Percentiles rank a stretch among this genome's conserved stretches.
Conservation (phyloP, 1,140 invertebrate genomes). For the Choristoneura fumiferana region DNA sequence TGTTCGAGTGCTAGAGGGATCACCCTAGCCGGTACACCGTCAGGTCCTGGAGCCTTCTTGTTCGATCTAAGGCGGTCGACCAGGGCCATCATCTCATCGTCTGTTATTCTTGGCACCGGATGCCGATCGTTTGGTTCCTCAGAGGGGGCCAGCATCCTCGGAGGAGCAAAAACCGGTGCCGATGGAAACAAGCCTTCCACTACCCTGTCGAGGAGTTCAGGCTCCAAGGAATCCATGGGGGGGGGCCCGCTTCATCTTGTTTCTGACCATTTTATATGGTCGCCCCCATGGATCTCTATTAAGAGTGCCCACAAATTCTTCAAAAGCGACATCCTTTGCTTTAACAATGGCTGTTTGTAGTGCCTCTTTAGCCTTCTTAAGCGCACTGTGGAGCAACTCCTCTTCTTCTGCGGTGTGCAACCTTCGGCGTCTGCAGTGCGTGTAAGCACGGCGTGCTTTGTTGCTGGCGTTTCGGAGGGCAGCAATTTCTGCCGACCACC, state of each 20-base stretch:
- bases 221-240: slow-evolving; percentile 25
- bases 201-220: neutral
- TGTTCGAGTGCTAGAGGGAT: neutral
- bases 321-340: slow-evolving; percentile 23
- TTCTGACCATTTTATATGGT: slow-evolving; percentile 34
- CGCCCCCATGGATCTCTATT: slow-evolving; percentile 45
- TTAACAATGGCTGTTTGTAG: slow-evolving; percentile 24
- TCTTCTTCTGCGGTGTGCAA: neutral
- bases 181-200: neutral
- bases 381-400: neutral
- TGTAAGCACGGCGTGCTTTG: neutral
- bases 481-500: neutral
- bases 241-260: slow-evolving; percentile 27
- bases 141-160: neutral
- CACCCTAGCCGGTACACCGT: neutral
- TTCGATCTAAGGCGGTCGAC: too few species aligned
- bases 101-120: neutral
- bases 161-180: neutral
- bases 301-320: slow-evolving; percentile 29
- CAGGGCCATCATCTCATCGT: neutral
- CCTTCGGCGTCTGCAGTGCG: neutral
- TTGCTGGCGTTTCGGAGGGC: neutral
- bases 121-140: neutral
- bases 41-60: neutral
- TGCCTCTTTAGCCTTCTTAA: slow-evolving; percentile 13